Base-by-base conservation (phyloP, 2,113 vertebrate genomes). In the Salvator merianae region DNA sequence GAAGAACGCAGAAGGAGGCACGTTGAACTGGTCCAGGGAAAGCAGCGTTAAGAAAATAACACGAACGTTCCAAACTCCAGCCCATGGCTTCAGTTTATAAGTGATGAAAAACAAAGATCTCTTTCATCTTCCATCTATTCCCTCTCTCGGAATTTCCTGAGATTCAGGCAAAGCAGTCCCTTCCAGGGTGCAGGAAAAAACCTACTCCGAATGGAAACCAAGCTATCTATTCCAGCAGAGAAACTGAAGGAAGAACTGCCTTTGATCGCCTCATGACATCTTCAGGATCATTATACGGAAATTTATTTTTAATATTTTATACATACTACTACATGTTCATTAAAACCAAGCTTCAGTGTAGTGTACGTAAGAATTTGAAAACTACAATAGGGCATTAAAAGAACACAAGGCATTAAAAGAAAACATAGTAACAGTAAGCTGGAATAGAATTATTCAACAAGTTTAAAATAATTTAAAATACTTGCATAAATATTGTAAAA, bases 21-120 rank as follows among this genome's bases (percentile, higher is more conserved):
- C 9, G 24, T 50, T 85, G 43, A 53, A 82, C 87, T 83, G 78
- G 88, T 62, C 63, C 38, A 0, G 87, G 83, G 83, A 93, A 92
- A 92, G 70, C 50, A n/a, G 34, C 20, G 89, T 43, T 81, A 3
- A 82, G 86, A 88, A 91, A 74, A 90, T 7, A 20, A 86, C 69
- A 40, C n/a, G 36, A 73, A 85, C 87, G 69, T 87, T 87, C 75
- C 85, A 90, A 93, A 89, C 77, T 88, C 88, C 34, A 82, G 62
- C 84, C 75, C 83, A 85, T 70, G 63, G 83, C 84, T 81, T 65
- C 43, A 83, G 79, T 69, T n/a, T 75, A 75, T 50, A 68, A 0
- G 0, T n/a, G 7, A 59, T 47, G 65, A 83, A 87, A 81, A 82
- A 66, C 43, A 68, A 72, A 87, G 43, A 38, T 30, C 75, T 2